A percentile compares a stretch with the other conserved stretches of the same genome.
These are phyloP conservation scores for Leptinotarsa tumamoca DNA, from an alignment of 2,888 invertebrate genomes.

Conservation along the genomic window DNA sequence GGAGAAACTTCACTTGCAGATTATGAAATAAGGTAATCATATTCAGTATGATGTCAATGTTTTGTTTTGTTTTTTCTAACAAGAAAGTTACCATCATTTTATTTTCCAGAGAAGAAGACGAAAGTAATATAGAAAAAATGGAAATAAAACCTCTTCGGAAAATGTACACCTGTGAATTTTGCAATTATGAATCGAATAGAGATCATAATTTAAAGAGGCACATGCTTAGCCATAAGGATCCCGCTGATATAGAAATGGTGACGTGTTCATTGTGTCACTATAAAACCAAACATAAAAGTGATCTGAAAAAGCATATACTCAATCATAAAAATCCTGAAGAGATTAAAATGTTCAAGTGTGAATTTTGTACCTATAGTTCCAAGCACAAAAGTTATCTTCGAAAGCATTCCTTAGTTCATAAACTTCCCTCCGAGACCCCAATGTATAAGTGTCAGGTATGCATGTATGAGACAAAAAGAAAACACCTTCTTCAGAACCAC, in stretches of 20 bases:
- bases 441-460: conserved; percentile 5
- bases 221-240: conserved; percentile 18
- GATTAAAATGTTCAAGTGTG: conserved; percentile 1
- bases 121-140: too few species aligned
- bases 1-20: background rate
- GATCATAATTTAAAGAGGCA: conserved; percentile 19
- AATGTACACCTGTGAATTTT: conserved; percentile 7
- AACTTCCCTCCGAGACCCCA: background rate
- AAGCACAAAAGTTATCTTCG: conserved; percentile 4
- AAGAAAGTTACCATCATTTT: background rate
- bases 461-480: background rate
- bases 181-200: conserved; percentile 10
- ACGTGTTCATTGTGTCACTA: conserved; percentile 13
- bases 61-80: background rate
- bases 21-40: background rate
- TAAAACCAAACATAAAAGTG: background rate
- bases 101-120: background rate
- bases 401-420: conserved; percentile 5
- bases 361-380: conserved; percentile 1
- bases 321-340: conserved; percentile 16
- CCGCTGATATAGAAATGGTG: conserved; percentile 4
- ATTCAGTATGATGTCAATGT: too few species aligned
- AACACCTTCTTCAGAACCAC: conserved; percentile 12
- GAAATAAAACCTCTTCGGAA: background rate
- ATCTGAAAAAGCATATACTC: conserved; percentile 11